Percentiles rank a stretch among this genome's conserved stretches.
phyloP scores from a whole-genome alignment of 2,888 invertebrate genomes.

The Spialia ferax region DNA sequence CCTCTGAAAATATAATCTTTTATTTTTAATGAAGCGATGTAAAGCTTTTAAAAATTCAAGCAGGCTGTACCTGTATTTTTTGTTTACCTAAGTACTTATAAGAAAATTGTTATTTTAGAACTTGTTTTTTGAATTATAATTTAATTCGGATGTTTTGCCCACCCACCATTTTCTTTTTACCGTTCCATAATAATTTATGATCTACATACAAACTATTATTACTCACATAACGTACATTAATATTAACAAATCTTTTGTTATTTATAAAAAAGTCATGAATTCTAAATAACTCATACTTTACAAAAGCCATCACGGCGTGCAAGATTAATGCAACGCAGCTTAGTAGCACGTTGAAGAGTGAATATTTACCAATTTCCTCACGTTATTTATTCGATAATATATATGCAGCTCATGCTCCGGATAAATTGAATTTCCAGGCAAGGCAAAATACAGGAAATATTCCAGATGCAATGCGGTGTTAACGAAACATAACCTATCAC shows the following conservation, averaged over 20 bases:
- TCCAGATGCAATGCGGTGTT: constrained; percentile 1
- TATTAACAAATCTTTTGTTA: constrained; percentile 2
- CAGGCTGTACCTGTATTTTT: no score
- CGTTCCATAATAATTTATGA: no score
- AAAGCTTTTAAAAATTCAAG: no score
- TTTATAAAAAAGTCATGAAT: constrained; percentile 16
- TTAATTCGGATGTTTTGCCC: no score
- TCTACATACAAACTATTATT: no score
- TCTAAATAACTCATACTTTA: constrained; percentile 18
- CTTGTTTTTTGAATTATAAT: no score
- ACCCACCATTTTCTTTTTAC: no score
- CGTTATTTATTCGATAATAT: constrained; percentile 38
- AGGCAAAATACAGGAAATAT: constrained; percentile 20
- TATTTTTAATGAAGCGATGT: neutral
- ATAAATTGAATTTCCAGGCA: constrained; percentile 44
- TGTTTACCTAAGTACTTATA: no score
- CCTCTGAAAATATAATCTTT: neutral
- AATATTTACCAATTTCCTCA: constrained; percentile 20
- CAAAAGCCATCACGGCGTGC: constrained; percentile 11
- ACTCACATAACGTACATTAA: neutral
- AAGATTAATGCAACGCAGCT: constrained; percentile 31
- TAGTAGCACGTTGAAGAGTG: constrained; percentile 5
- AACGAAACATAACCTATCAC: neutral
- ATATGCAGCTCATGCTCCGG: constrained; percentile 38
- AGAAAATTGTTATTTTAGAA: no score